Evolutionary conservation across 2,888 invertebrate genomes (phyloP).

Genomic region (Rhyacophila evoluta): DNA sequence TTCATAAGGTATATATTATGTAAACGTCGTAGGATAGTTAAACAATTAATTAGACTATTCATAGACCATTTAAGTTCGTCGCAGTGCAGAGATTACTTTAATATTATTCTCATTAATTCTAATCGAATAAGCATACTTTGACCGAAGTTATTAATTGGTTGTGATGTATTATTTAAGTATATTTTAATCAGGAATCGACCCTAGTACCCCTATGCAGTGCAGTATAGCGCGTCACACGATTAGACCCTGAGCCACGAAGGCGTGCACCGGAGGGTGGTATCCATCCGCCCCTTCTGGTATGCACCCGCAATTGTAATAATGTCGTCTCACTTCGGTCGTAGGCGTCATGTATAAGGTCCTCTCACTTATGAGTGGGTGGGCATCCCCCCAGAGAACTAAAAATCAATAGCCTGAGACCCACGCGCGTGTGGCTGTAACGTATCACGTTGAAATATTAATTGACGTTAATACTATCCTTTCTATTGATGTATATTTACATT

Average conservation of each 20-base stretch:
- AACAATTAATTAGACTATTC: too few relatives aligned
- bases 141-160: too few relatives aligned
- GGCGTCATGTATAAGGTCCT: background rate
- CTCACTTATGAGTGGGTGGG: constrained; percentile 24
- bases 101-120: too few relatives aligned
- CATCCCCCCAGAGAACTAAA: constrained; percentile 34
- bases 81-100: too few relatives aligned
- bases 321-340: background rate
- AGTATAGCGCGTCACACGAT: background rate
- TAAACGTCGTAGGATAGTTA: too few relatives aligned
- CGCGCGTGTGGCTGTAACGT: constrained; percentile 43
- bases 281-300: background rate
- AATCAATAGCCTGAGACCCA: constrained; percentile 52
- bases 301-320: constrained; percentile 4
- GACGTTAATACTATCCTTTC: constrained; percentile 35
- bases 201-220: background rate
- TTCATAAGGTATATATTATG: too few relatives aligned
- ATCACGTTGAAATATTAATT: constrained; percentile 36
- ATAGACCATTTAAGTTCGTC: too few relatives aligned
- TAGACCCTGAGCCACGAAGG: background rate
- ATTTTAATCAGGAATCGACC: background rate
- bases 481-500: too few relatives aligned
- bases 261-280: background rate
- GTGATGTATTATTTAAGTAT: background rate
- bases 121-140: too few relatives aligned